Percentiles rank a stretch among this genome's conserved stretches.
These are phyloP conservation scores for Laothoe populi DNA, from an alignment of 2,888 invertebrate genomes.

Conservation along the genomic window DNA sequence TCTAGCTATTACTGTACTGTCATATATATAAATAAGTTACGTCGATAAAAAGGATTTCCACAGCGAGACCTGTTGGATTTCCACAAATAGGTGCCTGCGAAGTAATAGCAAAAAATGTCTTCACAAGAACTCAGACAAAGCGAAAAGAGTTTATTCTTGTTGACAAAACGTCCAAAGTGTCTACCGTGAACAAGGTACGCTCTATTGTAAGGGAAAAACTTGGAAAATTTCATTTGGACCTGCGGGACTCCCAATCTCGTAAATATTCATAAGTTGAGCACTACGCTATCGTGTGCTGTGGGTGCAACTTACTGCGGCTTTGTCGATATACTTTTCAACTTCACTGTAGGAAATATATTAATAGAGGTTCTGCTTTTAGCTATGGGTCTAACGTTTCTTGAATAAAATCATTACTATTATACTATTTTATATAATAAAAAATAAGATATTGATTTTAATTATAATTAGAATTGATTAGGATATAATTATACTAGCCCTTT, in stretches of 20 bases:
- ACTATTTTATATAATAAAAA: no score
- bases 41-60: neutral
- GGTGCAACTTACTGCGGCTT: constrained; percentile 29
- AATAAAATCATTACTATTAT: no score
- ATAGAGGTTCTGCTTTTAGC: neutral
- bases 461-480: no score
- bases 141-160: constrained; percentile 20
- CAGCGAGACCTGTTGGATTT: constrained; percentile 6
- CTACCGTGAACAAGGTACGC: constrained; percentile 22
- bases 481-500: no score
- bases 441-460: no score
- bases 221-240: constrained; percentile 42
- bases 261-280: constrained; percentile 45
- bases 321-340: constrained; percentile 9
- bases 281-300: constrained; percentile 20
- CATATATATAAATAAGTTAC: neutral
- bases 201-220: constrained; percentile 46
- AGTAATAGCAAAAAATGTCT: constrained; percentile 7
- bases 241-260: constrained; percentile 37
- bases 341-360: neutral
- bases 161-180: constrained; percentile 11
- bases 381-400: neutral
- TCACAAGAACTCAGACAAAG: constrained; percentile 1
- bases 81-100: neutral
- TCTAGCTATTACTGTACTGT: neutral